Conservation (phyloP, 2,113 vertebrate genomes). For the Anser cygnoides region DNA sequence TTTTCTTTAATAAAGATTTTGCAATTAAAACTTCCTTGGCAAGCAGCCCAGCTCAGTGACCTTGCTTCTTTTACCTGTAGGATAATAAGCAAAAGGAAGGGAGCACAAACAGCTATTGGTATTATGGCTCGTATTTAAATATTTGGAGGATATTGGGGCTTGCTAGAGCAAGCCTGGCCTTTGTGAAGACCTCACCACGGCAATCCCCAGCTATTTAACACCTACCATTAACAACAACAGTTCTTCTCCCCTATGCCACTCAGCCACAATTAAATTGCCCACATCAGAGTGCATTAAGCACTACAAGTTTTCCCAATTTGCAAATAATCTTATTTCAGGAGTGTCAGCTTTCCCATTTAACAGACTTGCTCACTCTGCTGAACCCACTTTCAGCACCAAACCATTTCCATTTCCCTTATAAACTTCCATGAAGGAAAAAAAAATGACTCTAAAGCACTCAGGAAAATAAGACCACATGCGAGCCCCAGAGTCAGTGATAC, state of each 20-base stretch:
- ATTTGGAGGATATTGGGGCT: neutral
- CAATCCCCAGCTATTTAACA: neutral
- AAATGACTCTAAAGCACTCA: neutral
- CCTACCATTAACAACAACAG: neutral
- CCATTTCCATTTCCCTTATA: neutral
- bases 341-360: neutral
- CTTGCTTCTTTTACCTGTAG: constrained; percentile 46
- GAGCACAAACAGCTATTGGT: neutral
- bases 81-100: constrained; percentile 1
- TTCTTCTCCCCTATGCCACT: neutral
- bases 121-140: neutral
- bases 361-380: neutral
- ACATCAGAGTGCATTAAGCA: neutral
- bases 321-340: neutral
- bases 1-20: constrained; percentile 27
- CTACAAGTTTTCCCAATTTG: neutral
- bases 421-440: neutral
- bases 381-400: neutral
- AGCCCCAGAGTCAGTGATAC: neutral
- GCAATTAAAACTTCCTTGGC: constrained; percentile 44
- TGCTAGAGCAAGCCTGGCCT: neutral
- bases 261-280: neutral
- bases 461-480: neutral
- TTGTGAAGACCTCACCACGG: neutral
- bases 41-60: neutral